These are phyloP conservation scores for Protomyctophum bolini DNA, from an alignment of 2,113 vertebrate species.

Conservation along the genomic window DNA sequence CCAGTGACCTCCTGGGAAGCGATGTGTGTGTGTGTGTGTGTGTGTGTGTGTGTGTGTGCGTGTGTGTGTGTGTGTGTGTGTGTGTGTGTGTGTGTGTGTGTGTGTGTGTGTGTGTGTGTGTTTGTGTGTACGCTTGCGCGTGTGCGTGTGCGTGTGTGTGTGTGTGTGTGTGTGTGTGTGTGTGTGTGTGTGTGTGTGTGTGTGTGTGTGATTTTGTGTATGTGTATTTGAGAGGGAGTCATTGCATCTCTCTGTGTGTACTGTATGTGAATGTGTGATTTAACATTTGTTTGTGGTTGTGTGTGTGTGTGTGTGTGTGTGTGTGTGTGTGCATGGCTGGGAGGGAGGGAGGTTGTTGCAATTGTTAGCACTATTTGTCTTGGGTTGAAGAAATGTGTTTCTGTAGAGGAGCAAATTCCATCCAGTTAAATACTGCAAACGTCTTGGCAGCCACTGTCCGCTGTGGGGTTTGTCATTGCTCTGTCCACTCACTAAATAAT, in stretches of 20 bases:
- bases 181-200: too few relatives aligned
- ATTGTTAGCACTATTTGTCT: constrained; percentile 64
- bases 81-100: constrained; percentile 11
- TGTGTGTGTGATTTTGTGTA: too few relatives aligned
- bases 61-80: constrained; percentile 11
- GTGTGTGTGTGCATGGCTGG: constrained; percentile 28
- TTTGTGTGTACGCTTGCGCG: not conserved
- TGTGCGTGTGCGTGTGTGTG: not conserved
- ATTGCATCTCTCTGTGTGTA: too few relatives aligned
- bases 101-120: constrained; percentile 3
- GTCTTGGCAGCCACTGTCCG: constrained; percentile 59
- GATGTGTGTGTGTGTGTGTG: constrained; percentile 5
- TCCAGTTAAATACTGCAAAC: constrained; percentile 59
- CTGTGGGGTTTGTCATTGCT: constrained; percentile 74
- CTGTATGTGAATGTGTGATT: too few relatives aligned
- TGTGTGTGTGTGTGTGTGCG: constrained; percentile 32
- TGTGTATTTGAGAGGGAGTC: too few relatives aligned
- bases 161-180: not conserved
- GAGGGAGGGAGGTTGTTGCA: not conserved
- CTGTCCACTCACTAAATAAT: constrained; percentile 74
- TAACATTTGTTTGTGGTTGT: not conserved
- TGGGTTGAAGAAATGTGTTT: constrained; percentile 58
- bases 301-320: constrained; percentile 16
- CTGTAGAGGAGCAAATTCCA: constrained; percentile 63
- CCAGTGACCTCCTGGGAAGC: constrained; percentile 57